phyloP scores from a whole-genome alignment of 2,113 vertebrate genomes.

The Centropus unirufus region DNA sequence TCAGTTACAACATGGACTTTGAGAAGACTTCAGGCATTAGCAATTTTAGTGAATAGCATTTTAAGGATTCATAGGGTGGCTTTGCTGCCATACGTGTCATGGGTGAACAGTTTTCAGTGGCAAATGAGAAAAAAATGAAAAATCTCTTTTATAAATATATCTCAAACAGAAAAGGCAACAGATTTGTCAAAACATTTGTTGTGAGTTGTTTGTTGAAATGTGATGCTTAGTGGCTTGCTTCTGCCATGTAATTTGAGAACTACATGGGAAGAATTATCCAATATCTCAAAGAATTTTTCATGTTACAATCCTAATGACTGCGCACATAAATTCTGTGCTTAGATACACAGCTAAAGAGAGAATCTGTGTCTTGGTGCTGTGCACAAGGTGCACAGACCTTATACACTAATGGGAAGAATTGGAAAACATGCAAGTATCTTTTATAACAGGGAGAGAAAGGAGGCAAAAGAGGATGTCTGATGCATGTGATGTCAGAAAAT shows the following conservation, averaged over 20 bases:
- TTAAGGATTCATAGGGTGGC: background rate
- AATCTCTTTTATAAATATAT: background rate
- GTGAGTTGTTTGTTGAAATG: background rate
- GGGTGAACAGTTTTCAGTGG: background rate
- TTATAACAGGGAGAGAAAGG: rapidly evolving
- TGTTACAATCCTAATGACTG: background rate
- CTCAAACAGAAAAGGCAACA: background rate
- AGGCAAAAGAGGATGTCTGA: background rate
- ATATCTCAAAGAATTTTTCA: background rate
- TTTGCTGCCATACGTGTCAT: background rate
- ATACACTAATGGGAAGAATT: background rate
- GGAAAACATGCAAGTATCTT: background rate
- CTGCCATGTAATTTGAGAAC: background rate
- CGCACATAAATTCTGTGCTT: background rate
- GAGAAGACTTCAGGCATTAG: background rate
- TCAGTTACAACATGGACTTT: background rate
- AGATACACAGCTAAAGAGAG: background rate
- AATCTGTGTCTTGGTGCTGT: background rate
- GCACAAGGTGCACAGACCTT: background rate
- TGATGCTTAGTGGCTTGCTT: background rate
- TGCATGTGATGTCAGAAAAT: background rate
- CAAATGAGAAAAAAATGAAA: background rate
- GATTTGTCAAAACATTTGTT: constrained; percentile 26
- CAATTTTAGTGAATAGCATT: background rate
- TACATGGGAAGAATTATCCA: background rate